phyloP scores from a whole-genome alignment of 2,797 vertebrate genomes.

The Salmo trutta region DNA sequence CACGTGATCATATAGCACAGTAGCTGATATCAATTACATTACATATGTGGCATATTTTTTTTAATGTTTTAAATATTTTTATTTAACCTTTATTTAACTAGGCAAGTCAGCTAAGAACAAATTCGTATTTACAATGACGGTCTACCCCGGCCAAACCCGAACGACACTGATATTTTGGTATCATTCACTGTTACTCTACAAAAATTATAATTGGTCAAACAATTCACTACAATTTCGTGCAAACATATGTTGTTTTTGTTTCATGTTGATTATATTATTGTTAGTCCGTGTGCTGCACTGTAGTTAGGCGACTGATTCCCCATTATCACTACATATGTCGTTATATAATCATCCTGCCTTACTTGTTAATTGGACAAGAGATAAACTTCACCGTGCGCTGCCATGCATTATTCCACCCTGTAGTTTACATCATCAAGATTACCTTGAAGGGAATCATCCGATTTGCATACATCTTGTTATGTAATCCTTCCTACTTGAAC shows the following conservation, averaged over 20 bases:
- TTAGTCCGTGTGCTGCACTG: neutral
- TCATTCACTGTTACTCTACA: neutral
- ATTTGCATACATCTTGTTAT: conserved; percentile 37
- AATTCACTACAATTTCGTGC: neutral
- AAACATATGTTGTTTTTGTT: neutral
- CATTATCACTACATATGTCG: neutral
- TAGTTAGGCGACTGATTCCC: neutral
- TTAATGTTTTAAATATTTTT: neutral
- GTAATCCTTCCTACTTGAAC: conserved; percentile 22
- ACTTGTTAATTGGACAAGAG: conserved; percentile 3
- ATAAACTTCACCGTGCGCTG: neutral
- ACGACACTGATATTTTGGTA: neutral
- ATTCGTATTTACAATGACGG: too few species aligned
- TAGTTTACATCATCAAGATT: conserved; percentile 17
- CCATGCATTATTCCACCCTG: conserved; percentile 2
- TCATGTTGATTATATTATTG: neutral
- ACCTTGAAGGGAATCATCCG: conserved; percentile 30
- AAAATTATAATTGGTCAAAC: neutral
- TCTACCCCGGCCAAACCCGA: too few species aligned
- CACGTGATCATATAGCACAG: neutral
- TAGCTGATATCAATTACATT: neutral
- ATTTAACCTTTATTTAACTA: too few species aligned
- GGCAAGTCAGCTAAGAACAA: too few species aligned
- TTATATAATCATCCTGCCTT: neutral
- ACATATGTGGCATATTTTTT: neutral